These are phyloP conservation scores for Galeopterus variegatus DNA, from an alignment of 2,113 vertebrate species.

Conservation along the genomic window DNA sequence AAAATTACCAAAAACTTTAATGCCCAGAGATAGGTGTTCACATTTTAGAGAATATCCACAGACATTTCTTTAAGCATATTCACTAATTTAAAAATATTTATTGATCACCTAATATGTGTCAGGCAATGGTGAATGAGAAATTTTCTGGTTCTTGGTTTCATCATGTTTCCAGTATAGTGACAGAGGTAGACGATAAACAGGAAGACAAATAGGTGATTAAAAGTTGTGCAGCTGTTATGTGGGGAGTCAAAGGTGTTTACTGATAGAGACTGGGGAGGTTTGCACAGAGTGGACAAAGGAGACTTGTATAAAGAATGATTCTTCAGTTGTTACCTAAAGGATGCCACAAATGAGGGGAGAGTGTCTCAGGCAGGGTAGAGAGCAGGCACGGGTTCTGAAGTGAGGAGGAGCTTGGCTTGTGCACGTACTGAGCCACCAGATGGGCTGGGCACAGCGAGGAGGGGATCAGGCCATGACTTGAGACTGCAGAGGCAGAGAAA, in stretches of 20 bases:
- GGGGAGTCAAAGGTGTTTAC: accelerated
- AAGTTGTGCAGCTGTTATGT: background rate
- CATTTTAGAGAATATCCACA: background rate
- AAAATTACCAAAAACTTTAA: background rate
- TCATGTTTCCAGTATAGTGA: background rate
- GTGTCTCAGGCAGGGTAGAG: background rate
- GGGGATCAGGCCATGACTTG: accelerated
- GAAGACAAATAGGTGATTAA: background rate
- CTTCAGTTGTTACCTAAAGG: background rate
- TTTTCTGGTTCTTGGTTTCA: background rate
- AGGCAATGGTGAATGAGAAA: background rate
- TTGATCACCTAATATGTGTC: background rate
- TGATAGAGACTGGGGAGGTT: background rate
- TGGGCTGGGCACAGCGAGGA: background rate
- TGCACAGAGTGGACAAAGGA: background rate
- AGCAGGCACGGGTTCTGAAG: accelerated
- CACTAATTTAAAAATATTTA: background rate
- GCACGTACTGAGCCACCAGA: too few relatives aligned
- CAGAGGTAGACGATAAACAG: background rate
- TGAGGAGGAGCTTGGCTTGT: accelerated
- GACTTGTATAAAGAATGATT: background rate
- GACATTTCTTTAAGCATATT: background rate
- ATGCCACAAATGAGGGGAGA: accelerated
- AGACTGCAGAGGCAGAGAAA: background rate
- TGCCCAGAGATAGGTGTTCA: background rate